phyloP scores from a whole-genome alignment of 30 jellyfish, hydroid and myxozoan genomes.

The Chrysaora quinquecirrha region DNA sequence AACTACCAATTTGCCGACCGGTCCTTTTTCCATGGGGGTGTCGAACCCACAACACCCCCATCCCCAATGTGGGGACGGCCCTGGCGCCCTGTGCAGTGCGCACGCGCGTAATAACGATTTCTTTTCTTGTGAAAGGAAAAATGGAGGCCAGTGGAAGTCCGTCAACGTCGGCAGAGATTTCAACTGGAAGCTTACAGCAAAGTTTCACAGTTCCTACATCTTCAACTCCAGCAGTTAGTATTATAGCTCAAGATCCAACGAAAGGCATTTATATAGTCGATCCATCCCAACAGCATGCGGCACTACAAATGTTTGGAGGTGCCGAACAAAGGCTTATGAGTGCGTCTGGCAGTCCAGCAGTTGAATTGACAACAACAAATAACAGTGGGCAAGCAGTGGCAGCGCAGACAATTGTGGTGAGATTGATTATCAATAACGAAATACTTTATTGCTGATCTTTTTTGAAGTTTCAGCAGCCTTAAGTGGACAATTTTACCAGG shows the following conservation, averaged over 20 bases:
- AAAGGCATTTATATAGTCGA: neutral
- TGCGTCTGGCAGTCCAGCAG: neutral
- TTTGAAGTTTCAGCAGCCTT: too few relatives aligned
- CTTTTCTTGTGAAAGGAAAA: too few relatives aligned
- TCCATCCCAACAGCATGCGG: neutral
- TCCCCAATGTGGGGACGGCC: too few relatives aligned
- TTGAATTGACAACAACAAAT: neutral
- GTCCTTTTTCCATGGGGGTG: too few relatives aligned
- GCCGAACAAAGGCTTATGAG: neutral
- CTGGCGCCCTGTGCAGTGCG: too few relatives aligned
- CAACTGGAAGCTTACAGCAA: conserved; percentile 60
- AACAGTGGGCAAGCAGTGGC: neutral
- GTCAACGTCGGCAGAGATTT: conserved; percentile 47
- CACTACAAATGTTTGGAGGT: neutral
- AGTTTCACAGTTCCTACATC: conserved; percentile 70
- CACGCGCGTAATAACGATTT: too few relatives aligned
- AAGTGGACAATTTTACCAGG: too few relatives aligned
- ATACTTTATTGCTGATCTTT: too few relatives aligned
- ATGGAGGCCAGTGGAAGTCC: conserved; percentile 66
- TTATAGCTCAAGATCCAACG: conserved; percentile 45
- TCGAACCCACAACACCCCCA: too few relatives aligned
- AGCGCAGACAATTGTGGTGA: neutral
- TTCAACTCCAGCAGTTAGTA: conserved; percentile 78
- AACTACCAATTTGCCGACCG: too few relatives aligned
- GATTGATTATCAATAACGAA: too few relatives aligned